Conservation (phyloP, 2,113 vertebrate genomes). For the Ondatra zibethicus region DNA sequence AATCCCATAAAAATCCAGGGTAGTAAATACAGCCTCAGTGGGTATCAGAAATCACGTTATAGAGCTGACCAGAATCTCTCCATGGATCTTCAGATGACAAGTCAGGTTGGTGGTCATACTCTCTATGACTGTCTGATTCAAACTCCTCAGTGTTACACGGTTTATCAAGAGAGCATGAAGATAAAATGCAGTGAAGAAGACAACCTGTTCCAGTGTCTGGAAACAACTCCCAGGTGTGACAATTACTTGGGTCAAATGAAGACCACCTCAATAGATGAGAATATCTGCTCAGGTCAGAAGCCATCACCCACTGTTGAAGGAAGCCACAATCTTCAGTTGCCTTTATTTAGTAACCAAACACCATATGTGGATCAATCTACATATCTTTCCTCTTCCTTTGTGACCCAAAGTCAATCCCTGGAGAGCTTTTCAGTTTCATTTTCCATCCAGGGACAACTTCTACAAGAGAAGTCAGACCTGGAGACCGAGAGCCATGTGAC, state of each 20-base stretch:
- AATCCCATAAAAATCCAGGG: background rate
- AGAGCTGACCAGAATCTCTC: background rate
- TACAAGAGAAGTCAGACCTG: background rate
- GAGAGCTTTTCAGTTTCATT: background rate
- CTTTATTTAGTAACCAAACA: background rate
- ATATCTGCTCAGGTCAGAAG: background rate
- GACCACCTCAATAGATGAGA: background rate
- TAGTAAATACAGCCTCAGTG: background rate
- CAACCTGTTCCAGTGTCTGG: accelerated
- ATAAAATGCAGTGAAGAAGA: background rate
- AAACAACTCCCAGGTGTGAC: background rate
- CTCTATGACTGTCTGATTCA: background rate
- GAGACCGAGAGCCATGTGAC: background rate
- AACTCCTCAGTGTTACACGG: background rate
- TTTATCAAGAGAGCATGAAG: background rate
- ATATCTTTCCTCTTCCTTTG: background rate
- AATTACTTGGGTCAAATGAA: background rate
- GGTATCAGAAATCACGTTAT: background rate
- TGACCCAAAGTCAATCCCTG: background rate
- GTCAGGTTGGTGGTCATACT: background rate
- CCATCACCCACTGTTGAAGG: background rate
- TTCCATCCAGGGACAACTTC: background rate
- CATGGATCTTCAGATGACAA: background rate
- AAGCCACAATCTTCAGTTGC: background rate
- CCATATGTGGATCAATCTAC: background rate